Evolutionary conservation across 2,113 vertebrate species (phyloP).

Genomic region (Phrynosoma blainvillii): DNA sequence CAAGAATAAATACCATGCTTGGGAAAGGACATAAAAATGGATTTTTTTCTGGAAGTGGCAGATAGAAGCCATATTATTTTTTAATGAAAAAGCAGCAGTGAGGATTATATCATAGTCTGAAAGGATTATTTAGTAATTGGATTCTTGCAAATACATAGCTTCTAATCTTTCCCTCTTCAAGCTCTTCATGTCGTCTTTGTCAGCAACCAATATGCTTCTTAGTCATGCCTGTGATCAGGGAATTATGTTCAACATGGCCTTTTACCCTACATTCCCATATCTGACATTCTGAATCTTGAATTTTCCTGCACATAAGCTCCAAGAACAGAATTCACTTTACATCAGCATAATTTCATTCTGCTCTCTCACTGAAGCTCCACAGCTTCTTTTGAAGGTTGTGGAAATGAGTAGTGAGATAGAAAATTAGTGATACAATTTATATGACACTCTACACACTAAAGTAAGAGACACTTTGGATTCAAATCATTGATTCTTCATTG

Average conservation of each 20-base stretch:
- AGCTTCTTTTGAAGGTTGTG: background rate
- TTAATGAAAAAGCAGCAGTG: background rate
- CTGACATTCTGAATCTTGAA: background rate
- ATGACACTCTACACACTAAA: background rate
- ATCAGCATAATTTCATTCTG: background rate
- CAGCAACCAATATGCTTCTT: constrained; percentile 6
- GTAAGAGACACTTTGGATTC: too few relatives aligned
- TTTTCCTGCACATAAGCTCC: background rate
- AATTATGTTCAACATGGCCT: constrained; percentile 19
- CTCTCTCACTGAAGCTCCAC: background rate
- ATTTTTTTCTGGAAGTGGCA: background rate
- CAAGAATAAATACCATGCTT: background rate
- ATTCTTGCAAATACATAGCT: constrained; percentile 3
- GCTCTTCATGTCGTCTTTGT: background rate
- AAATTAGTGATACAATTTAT: background rate
- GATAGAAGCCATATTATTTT: background rate
- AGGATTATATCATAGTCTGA: constrained; percentile 14
- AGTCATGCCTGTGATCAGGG: constrained; percentile 14
- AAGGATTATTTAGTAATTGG: background rate
- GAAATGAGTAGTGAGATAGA: background rate
- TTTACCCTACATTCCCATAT: background rate
- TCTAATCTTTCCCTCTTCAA: constrained; percentile 2
- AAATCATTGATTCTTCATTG: background rate
- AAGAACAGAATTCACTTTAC: background rate
- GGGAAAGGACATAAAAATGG: background rate